Base-by-base conservation (phyloP, 2,888 invertebrate genomes). In the Acronicta aceris region DNA sequence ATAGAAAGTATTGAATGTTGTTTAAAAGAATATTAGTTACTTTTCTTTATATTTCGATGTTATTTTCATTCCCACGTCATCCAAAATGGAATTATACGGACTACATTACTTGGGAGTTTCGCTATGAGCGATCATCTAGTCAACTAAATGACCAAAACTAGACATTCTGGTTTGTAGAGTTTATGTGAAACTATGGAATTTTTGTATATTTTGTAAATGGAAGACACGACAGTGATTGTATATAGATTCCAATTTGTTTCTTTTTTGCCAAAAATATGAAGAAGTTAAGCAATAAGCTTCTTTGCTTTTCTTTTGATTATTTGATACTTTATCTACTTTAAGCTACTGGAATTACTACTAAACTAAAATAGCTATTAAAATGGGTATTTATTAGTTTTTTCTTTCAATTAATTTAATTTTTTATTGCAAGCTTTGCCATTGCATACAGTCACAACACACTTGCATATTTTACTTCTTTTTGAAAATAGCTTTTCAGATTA, bases 201-300 rank as follows among this genome's bases (percentile, higher is more conserved):
- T 85, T 87, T 90, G 87, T 92, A 91, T 88, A 89, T 89, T 90
- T 88, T 90, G 85, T 90, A 89, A 87, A 85, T 79, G 89, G 88
- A 90, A 92, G 89, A 91, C 90, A 83, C 68, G 56, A 88, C 87
- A 91, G 90, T 92, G 91, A 92, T 87, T 76, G 76, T 69, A 76
- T 0, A 78, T 62, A 72, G 55, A 67, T 62, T 58, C 65, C 65
- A 69, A 61, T 45, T 54, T 51, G 25, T 55, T 49, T n/a, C 40
- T 46, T 30, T 51, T 74, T 55, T 49, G 55, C 46, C 33, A 50
- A 43, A 42, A 17, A 27, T 0, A 27, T 40, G 46, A 10, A 0
- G 17, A 42, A 27, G 15, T 15, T n/a, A 12, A 9, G 13, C 9
- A 63, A 15, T 15, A 9, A 12, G 38, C 9, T 42, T 51, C 0